Conservation (phyloP, 2,113 vertebrate genomes). For the Barbus barbus region DNA sequence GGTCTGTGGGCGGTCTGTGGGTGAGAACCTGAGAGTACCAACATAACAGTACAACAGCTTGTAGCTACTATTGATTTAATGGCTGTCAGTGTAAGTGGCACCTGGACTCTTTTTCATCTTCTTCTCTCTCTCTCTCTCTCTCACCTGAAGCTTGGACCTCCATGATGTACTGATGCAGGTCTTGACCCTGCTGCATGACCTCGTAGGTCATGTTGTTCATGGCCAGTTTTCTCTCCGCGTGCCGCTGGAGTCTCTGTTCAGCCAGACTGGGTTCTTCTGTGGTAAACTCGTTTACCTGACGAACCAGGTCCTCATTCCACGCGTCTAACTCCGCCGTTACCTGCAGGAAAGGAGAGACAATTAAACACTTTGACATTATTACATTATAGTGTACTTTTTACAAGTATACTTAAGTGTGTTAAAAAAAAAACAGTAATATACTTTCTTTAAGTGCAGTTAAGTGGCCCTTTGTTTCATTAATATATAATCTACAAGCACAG, state of each 20-base stretch:
- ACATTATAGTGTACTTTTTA: no score
- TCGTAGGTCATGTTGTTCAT: slow-evolving; percentile 99
- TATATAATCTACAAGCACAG: no score
- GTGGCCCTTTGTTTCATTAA: no score
- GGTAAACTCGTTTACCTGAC: slow-evolving; percentile 87
- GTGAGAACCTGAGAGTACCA: not conserved
- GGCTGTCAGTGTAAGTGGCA: no score
- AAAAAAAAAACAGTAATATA: no score
- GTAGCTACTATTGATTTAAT: not conserved
- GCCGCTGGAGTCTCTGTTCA: slow-evolving; percentile 91
- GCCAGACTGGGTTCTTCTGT: slow-evolving; percentile 88
- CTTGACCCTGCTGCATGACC: slow-evolving; percentile 97
- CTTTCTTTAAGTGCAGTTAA: no score
- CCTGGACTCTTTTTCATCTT: not conserved
- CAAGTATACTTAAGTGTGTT: no score
- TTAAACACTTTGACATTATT: no score
- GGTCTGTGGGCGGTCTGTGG: not conserved
- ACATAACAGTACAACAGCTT: not conserved
- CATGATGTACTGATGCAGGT: slow-evolving; percentile 98
- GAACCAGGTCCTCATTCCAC: slow-evolving; percentile 94
- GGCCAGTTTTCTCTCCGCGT: slow-evolving; percentile 90
- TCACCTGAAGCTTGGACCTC: slow-evolving; percentile 97
- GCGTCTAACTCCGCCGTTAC: slow-evolving; percentile 93
- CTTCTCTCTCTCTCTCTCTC: not conserved
- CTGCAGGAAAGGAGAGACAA: slow-evolving; percentile 65